Evolutionary conservation across 2,888 invertebrate species (phyloP).

Genomic region (Phengaris arion): DNA sequence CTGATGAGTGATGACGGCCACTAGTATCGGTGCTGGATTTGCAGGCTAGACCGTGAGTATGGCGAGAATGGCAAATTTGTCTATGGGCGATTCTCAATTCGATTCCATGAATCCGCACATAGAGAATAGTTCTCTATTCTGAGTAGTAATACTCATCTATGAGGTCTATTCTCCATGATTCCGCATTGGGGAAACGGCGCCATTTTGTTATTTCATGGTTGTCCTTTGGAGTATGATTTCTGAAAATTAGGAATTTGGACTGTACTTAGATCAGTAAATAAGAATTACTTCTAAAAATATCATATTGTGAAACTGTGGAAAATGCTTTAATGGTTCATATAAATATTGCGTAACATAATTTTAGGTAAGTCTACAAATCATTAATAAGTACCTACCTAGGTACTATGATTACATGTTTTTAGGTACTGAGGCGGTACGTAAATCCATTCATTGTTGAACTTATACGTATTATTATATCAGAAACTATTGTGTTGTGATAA

Average conservation of each 20-base stretch:
- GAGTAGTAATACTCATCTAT: too few relatives aligned
- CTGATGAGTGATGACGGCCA: too few relatives aligned
- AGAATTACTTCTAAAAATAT: slow-evolving; percentile 1
- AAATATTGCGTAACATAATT: slow-evolving; percentile 10
- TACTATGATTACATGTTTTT: not conserved
- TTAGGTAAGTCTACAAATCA: slow-evolving; percentile 13
- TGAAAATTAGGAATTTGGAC: not conserved
- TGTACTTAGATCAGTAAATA: not conserved
- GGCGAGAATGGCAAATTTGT: not conserved
- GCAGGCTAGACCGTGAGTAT: too few relatives aligned
- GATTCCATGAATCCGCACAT: too few relatives aligned
- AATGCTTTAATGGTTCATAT: slow-evolving; percentile 2
- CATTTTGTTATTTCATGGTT: slow-evolving; percentile 19
- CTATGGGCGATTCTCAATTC: not conserved
- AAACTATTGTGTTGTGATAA: too few relatives aligned
- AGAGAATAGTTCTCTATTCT: too few relatives aligned
- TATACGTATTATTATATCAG: too few relatives aligned
- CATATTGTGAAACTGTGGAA: slow-evolving; percentile 10
- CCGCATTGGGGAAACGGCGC: not conserved
- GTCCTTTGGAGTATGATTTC: not conserved
- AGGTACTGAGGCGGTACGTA: not conserved
- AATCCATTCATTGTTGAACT: not conserved
- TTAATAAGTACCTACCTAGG: too few relatives aligned
- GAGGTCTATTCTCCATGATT: not conserved
- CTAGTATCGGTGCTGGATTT: too few relatives aligned